phyloP scores from a whole-genome alignment of 2,113 vertebrate genomes.

The Phrynosoma platyrhinos region DNA sequence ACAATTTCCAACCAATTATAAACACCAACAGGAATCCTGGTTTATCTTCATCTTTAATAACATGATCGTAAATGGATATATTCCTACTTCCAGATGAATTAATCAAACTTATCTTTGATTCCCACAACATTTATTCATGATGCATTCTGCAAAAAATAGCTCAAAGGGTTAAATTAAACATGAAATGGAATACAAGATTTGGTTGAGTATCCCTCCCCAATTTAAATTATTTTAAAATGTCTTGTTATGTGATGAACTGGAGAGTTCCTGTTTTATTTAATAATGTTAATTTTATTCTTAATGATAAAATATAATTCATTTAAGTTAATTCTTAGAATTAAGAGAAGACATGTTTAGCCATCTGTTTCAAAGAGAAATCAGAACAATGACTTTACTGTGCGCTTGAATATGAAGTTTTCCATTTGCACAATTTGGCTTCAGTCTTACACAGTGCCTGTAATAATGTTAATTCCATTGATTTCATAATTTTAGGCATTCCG shows the following conservation, averaged over 20 bases:
- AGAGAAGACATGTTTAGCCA: slow-evolving; percentile 54
- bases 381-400: slow-evolving; percentile 67
- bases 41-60: slow-evolving; percentile 41
- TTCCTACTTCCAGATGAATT: slow-evolving; percentile 36
- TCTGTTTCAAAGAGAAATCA: slow-evolving; percentile 64
- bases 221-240: slow-evolving; percentile 66
- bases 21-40: slow-evolving; percentile 35
- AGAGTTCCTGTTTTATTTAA: slow-evolving; percentile 65
- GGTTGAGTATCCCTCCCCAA: slow-evolving; percentile 34
- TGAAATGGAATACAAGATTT: slow-evolving; percentile 52
- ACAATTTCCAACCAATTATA: slow-evolving; percentile 11
- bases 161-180: slow-evolving; percentile 73
- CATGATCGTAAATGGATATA: slow-evolving; percentile 29
- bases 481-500: slow-evolving; percentile 20
- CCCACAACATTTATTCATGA: not conserved
- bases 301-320: slow-evolving; percentile 66
- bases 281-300: slow-evolving; percentile 71
- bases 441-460: slow-evolving; percentile 33
- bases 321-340: slow-evolving; percentile 65
- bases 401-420: slow-evolving; percentile 37
- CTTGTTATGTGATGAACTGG: slow-evolving; percentile 55
- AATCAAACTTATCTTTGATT: slow-evolving; percentile 49
- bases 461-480: slow-evolving; percentile 32
- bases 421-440: slow-evolving; percentile 5
- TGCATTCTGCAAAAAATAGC: slow-evolving; percentile 52